Percentiles rank a stretch among this genome's conserved stretches.
Evolutionary conservation across 2,113 vertebrate genomes (phyloP).

Genomic region (Marmota monax): DNA sequence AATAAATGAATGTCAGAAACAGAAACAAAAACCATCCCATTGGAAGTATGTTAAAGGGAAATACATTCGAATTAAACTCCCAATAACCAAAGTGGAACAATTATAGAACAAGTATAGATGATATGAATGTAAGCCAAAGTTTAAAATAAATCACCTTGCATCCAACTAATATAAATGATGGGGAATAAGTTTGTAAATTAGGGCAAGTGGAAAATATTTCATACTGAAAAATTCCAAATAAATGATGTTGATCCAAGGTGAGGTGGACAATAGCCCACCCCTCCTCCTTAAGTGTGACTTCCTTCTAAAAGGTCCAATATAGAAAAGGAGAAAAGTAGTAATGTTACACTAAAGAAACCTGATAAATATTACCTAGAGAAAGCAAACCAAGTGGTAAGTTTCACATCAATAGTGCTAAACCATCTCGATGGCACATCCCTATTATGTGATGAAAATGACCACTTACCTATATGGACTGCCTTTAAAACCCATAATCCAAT

Average conservation of each 20-base stretch:
- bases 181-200: neutral
- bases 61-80: neutral
- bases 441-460: neutral
- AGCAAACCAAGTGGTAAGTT: neutral
- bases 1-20: neutral
- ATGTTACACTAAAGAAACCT: neutral
- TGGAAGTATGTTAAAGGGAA: neutral
- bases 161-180: neutral
- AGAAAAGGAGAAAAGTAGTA: neutral
- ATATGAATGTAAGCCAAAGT: neutral
- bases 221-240: neutral
- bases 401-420: neutral
- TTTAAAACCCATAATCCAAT: neutral
- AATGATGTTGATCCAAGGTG: neutral
- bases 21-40: neutral
- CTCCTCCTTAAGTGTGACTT: neutral
- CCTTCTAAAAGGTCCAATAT: neutral
- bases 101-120: neutral
- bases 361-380: neutral
- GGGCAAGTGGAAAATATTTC: neutral
- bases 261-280: neutral
- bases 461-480: neutral
- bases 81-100: neutral
- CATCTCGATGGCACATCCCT: neutral
- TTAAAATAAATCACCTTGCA: neutral